Evolutionary conservation across 2,888 invertebrate species (phyloP), one percentile per base, ranked within the genome.

Genomic region (Sipha maydis): DNA sequence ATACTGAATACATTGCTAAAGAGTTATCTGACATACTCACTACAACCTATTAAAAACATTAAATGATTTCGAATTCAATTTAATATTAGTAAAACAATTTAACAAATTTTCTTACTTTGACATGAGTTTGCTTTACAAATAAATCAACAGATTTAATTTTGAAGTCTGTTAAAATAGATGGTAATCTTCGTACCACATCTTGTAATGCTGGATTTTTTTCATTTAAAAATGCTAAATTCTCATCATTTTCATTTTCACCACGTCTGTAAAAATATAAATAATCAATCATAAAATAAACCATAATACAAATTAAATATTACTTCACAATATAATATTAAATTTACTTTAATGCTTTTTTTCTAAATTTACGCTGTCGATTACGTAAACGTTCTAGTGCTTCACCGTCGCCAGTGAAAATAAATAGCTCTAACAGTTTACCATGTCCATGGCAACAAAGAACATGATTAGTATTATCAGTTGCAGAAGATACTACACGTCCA

Each of bases 401-500:
- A 4, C 9, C 9, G 21, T 88, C 31, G 3, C n/a, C 80, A 48
- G 14, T 67, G 67, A 88, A 88, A 56, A 82, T 75, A 67, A 88
- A 88, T 17, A 88, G 21, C 3, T 88, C 88, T 19, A 88, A 19
- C 11, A 88, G 67, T 77, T 85, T 85, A 17, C 77, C 61, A 61
- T 76, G 75, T 28, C 84, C 76, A 67, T 84, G 84, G 28, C 96
- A 91, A 97, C 97, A 95, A 5, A 99, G 91, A 34, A 97, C 92
- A 90, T 94, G 94, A 90, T 95, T 95, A 34, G 95, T 94, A 0
- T 93, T 92, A 92, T 98, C 97, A 1, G 95, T 93, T 28, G 93
- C 93, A 91, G 98, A 93, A 38, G 95, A 95, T 0, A 96, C 94
- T 1, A 98, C 95, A 90, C 97, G 93, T 7, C 97, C 97, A 90